These are phyloP conservation scores for Limulus polyphemus DNA, from an alignment of 2,888 invertebrate species.

Conservation along the genomic window DNA sequence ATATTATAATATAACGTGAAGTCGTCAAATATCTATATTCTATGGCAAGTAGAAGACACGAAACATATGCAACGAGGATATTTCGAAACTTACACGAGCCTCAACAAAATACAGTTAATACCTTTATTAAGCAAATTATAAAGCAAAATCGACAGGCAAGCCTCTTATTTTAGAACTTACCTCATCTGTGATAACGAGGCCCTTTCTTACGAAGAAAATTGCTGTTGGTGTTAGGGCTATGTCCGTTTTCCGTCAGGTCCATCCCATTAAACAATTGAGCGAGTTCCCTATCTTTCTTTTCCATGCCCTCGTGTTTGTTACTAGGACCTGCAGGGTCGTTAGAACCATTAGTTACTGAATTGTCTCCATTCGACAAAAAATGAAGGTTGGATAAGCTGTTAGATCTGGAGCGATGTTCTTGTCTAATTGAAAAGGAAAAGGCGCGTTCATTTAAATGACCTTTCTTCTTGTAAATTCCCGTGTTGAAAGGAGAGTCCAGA, in stretches of 20 bases:
- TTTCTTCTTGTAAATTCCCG: slow-evolving; percentile 78
- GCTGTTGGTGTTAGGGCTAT: slow-evolving; percentile 2
- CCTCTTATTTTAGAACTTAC: not conserved
- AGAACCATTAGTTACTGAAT: not conserved
- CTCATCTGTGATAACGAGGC: slow-evolving; percentile 12
- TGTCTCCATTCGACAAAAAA: slow-evolving; percentile 40
- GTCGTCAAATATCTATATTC: too few species aligned
- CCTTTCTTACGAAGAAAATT: slow-evolving; percentile 21
- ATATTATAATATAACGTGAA: too few species aligned
- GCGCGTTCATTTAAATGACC: slow-evolving; percentile 85
- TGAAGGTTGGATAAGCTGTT: slow-evolving; percentile 83
- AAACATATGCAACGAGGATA: too few species aligned
- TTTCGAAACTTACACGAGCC: too few species aligned
- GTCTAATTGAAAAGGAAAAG: slow-evolving; percentile 83
- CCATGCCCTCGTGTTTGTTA: slow-evolving; percentile 8
- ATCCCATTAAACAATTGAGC: slow-evolving; percentile 20
- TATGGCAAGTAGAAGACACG: too few species aligned
- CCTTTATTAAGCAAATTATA: too few species aligned
- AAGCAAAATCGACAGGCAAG: too few species aligned
- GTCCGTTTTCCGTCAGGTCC: slow-evolving; percentile 18
- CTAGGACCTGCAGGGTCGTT: not conserved
- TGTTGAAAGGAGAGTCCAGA: slow-evolving; percentile 50
- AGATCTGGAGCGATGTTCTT: slow-evolving; percentile 82
- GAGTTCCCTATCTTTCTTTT: slow-evolving; percentile 20
- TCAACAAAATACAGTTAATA: too few species aligned